These are phyloP conservation scores for Melanocharis versteri DNA, from an alignment of 2,113 vertebrate species.

Conservation along the genomic window DNA sequence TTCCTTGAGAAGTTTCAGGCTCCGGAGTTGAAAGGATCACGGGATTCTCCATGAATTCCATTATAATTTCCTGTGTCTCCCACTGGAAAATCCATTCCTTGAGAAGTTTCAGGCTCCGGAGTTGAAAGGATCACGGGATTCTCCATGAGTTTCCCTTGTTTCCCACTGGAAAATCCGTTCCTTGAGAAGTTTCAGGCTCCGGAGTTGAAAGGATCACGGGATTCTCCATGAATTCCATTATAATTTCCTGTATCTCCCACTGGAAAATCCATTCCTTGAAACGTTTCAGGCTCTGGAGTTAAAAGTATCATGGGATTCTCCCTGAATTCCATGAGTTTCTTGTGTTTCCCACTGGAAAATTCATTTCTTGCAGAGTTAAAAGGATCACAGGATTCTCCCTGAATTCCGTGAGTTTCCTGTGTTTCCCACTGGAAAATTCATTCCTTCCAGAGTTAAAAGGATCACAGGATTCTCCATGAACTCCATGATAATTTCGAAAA, in stretches of 20 bases:
- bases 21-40: not conserved
- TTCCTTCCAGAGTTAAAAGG: too few species aligned
- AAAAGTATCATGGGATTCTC: not conserved
- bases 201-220: not conserved
- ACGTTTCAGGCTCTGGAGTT: too few species aligned
- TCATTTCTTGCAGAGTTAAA: not conserved
- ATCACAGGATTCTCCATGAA: rapidly evolving
- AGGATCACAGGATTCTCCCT: not conserved
- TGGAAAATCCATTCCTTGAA: too few species aligned
- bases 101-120: too few species aligned
- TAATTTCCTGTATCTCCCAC: too few species aligned
- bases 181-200: not conserved
- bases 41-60: not conserved
- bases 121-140: too few species aligned
- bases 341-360: not conserved
- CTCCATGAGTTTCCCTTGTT: not conserved
- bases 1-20: not conserved
- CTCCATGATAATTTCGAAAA: too few species aligned
- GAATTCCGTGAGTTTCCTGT: not conserved
- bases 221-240: not conserved
- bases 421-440: too few species aligned
- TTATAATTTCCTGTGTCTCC: too few species aligned
- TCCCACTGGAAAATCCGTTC: not conserved
- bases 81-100: too few species aligned
- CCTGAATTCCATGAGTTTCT: not conserved